Conservation (phyloP, 2,888 invertebrate genomes). For the Diloba caeruleocephala region DNA sequence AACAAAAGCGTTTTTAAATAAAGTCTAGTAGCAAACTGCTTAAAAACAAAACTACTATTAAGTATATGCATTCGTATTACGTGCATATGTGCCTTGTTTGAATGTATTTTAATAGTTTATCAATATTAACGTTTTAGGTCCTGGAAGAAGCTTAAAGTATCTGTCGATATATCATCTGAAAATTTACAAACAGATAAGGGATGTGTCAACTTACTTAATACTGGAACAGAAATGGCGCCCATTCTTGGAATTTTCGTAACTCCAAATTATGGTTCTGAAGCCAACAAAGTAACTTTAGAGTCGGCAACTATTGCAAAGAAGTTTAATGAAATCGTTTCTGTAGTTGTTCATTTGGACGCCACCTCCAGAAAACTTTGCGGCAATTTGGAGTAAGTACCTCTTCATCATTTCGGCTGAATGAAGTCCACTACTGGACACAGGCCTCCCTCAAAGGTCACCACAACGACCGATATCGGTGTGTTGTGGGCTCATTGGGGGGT, state of each 20-base stretch:
- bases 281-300: slow-evolving; percentile 32
- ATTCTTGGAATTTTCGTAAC: slow-evolving; percentile 66
- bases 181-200: slow-evolving; percentile 50
- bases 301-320: slow-evolving; percentile 55
- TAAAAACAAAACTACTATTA: too few relatives aligned
- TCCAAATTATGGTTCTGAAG: slow-evolving; percentile 46
- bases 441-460: too few relatives aligned
- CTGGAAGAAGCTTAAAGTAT: slow-evolving; percentile 28
- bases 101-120: too few relatives aligned
- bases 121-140: too few relatives aligned
- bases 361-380: slow-evolving; percentile 61
- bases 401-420: too few relatives aligned
- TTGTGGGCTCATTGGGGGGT: too few relatives aligned
- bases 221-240: slow-evolving; percentile 58
- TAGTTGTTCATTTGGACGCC: slow-evolving; percentile 61
- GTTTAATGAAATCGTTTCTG: slow-evolving; percentile 21
- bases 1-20: too few relatives aligned
- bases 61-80: too few relatives aligned
- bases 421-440: too few relatives aligned
- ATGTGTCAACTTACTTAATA: slow-evolving; percentile 58
- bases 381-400: slow-evolving; percentile 31
- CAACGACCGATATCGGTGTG: too few relatives aligned
- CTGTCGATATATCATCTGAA: slow-evolving; percentile 14
- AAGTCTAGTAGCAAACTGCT: too few relatives aligned
- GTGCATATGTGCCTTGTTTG: too few relatives aligned